phyloP scores from a whole-genome alignment of 1,140 invertebrate species.

The Portunus trituberculatus region DNA sequence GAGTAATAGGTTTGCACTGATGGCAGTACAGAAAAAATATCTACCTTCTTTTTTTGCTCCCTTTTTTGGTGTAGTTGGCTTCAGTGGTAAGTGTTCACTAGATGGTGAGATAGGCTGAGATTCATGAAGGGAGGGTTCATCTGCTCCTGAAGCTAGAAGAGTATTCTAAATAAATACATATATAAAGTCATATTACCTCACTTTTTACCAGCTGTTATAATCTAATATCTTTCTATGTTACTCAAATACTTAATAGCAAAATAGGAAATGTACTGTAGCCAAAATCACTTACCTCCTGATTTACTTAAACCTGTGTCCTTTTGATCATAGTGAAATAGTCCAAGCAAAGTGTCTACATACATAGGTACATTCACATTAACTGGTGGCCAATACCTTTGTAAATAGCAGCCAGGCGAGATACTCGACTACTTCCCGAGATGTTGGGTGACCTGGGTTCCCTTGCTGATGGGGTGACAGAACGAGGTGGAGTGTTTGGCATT shows the following conservation, averaged over 20 bases:
- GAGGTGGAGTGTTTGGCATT: not conserved
- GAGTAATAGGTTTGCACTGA: no score
- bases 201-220: no score
- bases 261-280: no score
- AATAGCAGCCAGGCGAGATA: conserved; percentile 55
- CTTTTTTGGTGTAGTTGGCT: not conserved
- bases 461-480: not conserved
- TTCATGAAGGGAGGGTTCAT: conserved; percentile 36
- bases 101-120: conserved; percentile 38
- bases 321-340: no score
- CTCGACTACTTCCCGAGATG: conserved; percentile 16
- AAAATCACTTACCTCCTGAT: no score
- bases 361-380: not conserved
- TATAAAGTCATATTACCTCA: no score
- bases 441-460: not conserved
- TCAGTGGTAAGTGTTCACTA: conserved; percentile 25
- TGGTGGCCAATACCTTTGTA: conserved; percentile 36
- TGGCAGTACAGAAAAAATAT: not conserved
- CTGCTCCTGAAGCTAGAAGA: conserved; percentile 33
- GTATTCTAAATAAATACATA: not conserved
- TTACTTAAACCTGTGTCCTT: no score
- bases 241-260: no score
- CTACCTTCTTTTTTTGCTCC: not conserved
- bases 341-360: no score
- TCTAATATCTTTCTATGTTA: no score